phyloP scores from a whole-genome alignment of 2,888 invertebrate species.

The Furcula furcula region DNA sequence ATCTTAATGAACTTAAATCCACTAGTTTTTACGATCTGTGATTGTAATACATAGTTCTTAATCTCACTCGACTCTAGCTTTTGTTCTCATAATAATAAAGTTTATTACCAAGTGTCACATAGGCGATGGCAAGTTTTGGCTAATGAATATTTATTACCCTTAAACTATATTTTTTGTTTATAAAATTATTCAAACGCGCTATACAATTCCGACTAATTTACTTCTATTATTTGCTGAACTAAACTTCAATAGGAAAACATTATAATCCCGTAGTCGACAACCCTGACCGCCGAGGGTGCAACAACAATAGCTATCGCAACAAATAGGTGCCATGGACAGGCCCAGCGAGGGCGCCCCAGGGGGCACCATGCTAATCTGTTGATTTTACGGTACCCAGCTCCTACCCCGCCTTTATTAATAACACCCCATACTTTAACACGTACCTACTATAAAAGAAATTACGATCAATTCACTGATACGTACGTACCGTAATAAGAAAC shows the following conservation, averaged over 20 bases:
- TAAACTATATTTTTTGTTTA: too few relatives aligned
- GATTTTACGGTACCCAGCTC: conserved; percentile 75
- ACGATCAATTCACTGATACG: conserved; percentile 43
- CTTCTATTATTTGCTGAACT: conserved; percentile 30
- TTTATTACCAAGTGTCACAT: too few relatives aligned
- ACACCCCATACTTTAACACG: conserved; percentile 69
- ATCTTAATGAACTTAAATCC: too few relatives aligned
- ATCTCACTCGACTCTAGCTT: too few relatives aligned
- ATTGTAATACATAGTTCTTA: too few relatives aligned
- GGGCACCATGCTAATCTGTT: conserved; percentile 76
- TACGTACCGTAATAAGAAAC: conserved; percentile 43
- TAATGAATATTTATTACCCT: too few relatives aligned
- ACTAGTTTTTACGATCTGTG: too few relatives aligned
- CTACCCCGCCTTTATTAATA: conserved; percentile 70
- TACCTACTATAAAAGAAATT: conserved; percentile 55
- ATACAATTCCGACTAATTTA: too few relatives aligned
- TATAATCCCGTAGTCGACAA: conserved; percentile 48
- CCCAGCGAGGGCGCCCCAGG: conserved; percentile 49
- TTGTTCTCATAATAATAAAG: too few relatives aligned
- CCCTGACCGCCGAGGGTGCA: conserved; percentile 57
- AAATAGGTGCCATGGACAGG: conserved; percentile 53
- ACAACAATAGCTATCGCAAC: conserved; percentile 71
- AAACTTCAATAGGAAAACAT: conserved; percentile 24
- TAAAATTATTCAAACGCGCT: too few relatives aligned
- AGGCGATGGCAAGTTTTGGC: too few relatives aligned